Percentiles rank a stretch among this genome's conserved stretches.
These are phyloP conservation scores for Pollachius pollachius DNA, from an alignment of 2,113 vertebrate species.

Conservation along the genomic window DNA sequence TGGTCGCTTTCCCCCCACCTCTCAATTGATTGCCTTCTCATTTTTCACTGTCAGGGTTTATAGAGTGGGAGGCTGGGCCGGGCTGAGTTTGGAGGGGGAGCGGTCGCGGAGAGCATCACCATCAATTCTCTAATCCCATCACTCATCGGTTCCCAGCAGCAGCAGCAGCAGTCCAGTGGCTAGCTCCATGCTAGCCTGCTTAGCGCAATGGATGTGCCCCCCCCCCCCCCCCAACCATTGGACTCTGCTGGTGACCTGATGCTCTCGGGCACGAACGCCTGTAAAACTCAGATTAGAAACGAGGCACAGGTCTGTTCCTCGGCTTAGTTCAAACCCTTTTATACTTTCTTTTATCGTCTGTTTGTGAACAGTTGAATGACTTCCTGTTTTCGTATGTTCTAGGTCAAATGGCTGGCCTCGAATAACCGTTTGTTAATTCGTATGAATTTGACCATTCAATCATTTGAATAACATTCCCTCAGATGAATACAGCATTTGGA, in stretches of 20 bases:
- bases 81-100: neutral
- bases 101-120: conserved; percentile 7
- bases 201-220: neutral
- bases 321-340: no score
- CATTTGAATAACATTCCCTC: no score
- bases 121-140: conserved; percentile 19
- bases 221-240: neutral
- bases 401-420: no score
- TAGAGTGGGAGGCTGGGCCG: neutral
- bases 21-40: conserved; percentile 32
- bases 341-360: no score
- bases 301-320: no score
- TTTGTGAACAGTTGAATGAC: no score
- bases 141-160: conserved; percentile 7
- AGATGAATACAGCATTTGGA: no score
- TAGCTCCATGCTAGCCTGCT: neutral
- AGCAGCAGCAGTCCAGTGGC: neutral
- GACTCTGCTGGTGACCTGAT: neutral
- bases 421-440: no score
- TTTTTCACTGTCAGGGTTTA: conserved; percentile 42
- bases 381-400: no score
- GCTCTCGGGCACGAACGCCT: no score
- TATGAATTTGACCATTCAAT: no score
- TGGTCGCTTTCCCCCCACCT: neutral
- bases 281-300: no score